These are phyloP conservation scores for Ectobius pallidus DNA, from an alignment of 2,888 invertebrate genomes.

Conservation along the genomic window DNA sequence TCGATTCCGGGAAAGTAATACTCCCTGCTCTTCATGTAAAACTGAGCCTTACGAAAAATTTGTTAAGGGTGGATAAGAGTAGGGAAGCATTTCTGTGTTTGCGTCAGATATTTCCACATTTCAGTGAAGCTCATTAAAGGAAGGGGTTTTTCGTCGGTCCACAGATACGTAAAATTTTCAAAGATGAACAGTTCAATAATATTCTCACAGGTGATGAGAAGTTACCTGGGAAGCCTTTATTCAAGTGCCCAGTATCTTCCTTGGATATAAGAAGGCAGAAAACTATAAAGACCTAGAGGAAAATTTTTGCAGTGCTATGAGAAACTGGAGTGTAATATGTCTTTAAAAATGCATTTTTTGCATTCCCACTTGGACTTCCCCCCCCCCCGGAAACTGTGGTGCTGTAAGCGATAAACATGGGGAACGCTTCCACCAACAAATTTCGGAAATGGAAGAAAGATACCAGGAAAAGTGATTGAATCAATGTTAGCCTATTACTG, in stretches of 20 bases:
- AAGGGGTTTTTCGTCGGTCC: not conserved
- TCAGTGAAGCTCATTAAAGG: not conserved
- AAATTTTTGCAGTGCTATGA: constrained; percentile 8
- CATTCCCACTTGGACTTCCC: too few relatives aligned
- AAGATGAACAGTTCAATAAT: not conserved
- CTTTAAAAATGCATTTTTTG: too few relatives aligned
- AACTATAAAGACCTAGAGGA: constrained; percentile 1
- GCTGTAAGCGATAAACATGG: not conserved
- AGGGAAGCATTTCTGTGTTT: not conserved
- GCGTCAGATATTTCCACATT: not conserved
- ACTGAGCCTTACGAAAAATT: not conserved
- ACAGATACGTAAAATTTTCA: not conserved
- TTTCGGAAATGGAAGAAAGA: not conserved
- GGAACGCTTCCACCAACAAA: not conserved
- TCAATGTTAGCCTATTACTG: not conserved
- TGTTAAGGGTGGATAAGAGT: not conserved
- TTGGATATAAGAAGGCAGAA: constrained; percentile 1
- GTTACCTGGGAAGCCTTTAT: not conserved
- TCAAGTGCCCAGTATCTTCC: not conserved
- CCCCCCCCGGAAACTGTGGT: not conserved
- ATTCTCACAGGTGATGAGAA: constrained; percentile 2
- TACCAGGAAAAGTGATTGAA: not conserved
- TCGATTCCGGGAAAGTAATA: not conserved
- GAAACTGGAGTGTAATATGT: not conserved
- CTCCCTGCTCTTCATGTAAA: not conserved